phyloP scores from a whole-genome alignment of 2,797 vertebrate genomes.

The Leuciscus waleckii region DNA sequence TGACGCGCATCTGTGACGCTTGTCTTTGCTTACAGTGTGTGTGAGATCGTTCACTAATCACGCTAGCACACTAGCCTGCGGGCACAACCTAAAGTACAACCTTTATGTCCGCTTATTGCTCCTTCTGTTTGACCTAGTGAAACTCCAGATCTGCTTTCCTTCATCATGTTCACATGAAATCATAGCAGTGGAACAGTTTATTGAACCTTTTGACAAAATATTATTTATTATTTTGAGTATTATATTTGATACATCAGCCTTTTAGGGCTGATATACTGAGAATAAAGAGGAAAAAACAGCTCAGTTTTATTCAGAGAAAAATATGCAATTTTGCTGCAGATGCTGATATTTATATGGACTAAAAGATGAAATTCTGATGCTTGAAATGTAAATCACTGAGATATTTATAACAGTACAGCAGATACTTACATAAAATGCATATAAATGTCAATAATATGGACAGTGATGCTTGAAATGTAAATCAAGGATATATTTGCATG shows the following conservation, averaged over 20 bases:
- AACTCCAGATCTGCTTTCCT: neutral
- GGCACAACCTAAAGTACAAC: neutral
- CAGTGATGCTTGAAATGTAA: no score
- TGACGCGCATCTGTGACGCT: conserved; percentile 14
- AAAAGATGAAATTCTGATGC: neutral
- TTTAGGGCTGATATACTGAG: neutral
- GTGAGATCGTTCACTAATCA: neutral
- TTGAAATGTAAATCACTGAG: neutral
- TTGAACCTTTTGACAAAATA: neutral
- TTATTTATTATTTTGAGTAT: neutral
- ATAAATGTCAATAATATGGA: no score
- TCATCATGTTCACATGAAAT: neutral
- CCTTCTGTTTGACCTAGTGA: neutral
- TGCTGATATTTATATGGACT: neutral
- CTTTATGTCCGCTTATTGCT: neutral
- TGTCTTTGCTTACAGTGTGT: conserved; percentile 3
- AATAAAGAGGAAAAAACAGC: neutral
- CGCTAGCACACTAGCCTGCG: neutral
- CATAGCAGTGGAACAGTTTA: neutral
- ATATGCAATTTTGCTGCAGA: neutral
- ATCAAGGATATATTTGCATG: no score
- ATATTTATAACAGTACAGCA: neutral
- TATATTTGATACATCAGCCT: neutral
- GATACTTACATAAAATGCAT: no score
- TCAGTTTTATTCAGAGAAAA: neutral